Evolutionary conservation across 2,888 invertebrate species (phyloP).

Genomic region (Ormyrus labotus): DNA sequence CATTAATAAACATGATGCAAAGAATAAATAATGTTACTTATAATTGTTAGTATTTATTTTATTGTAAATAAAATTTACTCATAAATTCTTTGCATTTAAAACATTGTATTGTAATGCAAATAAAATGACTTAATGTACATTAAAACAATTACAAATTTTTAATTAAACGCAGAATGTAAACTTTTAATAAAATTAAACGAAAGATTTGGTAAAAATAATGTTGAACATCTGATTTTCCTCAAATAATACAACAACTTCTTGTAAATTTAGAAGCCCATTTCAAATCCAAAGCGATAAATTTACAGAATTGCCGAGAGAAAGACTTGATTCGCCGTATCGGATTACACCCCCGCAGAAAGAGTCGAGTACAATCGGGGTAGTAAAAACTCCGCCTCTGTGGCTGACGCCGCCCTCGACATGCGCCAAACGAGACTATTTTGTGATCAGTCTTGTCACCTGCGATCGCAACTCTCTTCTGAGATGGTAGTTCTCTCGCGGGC

Average conservation of each 20-base stretch:
- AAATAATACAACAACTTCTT: not conserved
- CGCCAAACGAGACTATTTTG: slow-evolving; percentile 59
- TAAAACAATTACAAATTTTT: too few relatives aligned
- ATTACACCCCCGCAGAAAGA: slow-evolving; percentile 43
- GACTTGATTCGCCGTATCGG: slow-evolving; percentile 32
- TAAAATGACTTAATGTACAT: too few relatives aligned
- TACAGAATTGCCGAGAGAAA: not conserved
- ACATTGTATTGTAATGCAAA: too few relatives aligned
- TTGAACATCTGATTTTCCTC: not conserved
- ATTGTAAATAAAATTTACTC: too few relatives aligned
- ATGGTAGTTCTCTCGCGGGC: slow-evolving; percentile 4
- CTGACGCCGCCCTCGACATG: slow-evolving; percentile 65
- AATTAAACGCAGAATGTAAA: too few relatives aligned
- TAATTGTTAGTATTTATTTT: not conserved
- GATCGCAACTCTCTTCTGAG: slow-evolving; percentile 52
- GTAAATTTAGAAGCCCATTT: not conserved
- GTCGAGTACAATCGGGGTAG: slow-evolving; percentile 50
- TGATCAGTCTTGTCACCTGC: slow-evolving; percentile 59
- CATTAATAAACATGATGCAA: slow-evolving; percentile 28
- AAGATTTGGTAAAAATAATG: too few relatives aligned
- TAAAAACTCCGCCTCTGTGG: slow-evolving; percentile 66
- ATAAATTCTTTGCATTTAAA: too few relatives aligned
- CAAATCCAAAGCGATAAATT: not conserved
- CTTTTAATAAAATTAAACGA: too few relatives aligned
- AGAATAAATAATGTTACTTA: slow-evolving; percentile 12